Conservation (phyloP, 2,888 invertebrate species). For the Phlogophora meticulosa region DNA sequence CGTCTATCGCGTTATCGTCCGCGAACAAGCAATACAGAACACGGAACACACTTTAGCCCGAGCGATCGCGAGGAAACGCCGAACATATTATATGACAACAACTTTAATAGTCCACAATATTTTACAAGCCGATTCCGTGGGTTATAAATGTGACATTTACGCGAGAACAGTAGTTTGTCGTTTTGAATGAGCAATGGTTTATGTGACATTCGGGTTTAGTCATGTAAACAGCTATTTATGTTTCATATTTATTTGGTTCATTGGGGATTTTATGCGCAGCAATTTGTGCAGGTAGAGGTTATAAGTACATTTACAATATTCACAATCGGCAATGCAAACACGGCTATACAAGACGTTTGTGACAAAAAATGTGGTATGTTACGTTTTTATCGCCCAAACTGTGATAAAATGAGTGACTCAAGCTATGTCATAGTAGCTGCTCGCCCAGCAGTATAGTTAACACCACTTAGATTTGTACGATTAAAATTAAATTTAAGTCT, state of each 20-base stretch:
- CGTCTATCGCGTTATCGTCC: constrained; percentile 45
- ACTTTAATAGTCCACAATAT: constrained; percentile 50
- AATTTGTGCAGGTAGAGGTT: neutral
- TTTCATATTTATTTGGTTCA: neutral
- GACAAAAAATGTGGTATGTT: no score
- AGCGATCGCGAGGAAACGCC: constrained; percentile 47
- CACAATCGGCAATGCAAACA: neutral
- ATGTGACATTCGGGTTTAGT: constrained; percentile 31
- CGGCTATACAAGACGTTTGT: no score
- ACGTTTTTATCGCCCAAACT: no score
- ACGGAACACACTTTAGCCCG: constrained; percentile 34
- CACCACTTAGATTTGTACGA: neutral
- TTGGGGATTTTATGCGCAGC: neutral
- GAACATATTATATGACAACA: constrained; percentile 45
- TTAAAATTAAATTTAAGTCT: constrained; percentile 3
- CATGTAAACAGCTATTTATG: constrained; percentile 10
- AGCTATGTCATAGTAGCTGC: no score
- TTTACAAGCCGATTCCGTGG: constrained; percentile 52
- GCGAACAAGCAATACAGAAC: constrained; percentile 48
- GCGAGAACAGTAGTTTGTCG: constrained; percentile 45
- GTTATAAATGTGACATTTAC: constrained; percentile 54
- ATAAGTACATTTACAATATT: neutral
- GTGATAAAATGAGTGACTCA: no score
- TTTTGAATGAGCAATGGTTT: constrained; percentile 39
- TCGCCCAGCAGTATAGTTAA: no score